Base-by-base conservation (phyloP, 2,888 invertebrate species). In the Acleris laterana region DNA sequence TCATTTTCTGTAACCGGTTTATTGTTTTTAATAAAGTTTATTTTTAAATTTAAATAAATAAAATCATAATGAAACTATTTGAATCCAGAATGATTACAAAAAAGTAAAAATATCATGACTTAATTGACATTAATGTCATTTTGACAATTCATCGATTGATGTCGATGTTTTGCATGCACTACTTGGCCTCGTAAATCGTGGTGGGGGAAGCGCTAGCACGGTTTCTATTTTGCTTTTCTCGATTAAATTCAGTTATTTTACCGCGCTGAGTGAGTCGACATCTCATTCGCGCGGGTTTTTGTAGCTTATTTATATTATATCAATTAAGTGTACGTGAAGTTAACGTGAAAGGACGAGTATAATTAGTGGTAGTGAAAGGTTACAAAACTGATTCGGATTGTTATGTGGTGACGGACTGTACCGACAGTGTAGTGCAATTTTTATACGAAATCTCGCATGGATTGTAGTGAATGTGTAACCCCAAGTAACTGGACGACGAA, bases 171-270 rank as follows among this genome's bases (percentile, higher is more conserved):
- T 75, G 74, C 75, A 71, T 87, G 75, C 81, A 82, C 92, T 90
- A 85, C 75, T 80, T 90, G 92, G 90, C 91, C 92, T 92, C 90
- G 90, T 90, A 90, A 85, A 83, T 84, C 74, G 85, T 85, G 83
- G 87, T 81, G 87, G 90, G 86, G 89, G 88, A 83, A 86, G 81
- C 82, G 81, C 85, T 83, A 83, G 87, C 86, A 86, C 89, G 87
- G 90, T 91, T 92, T 92, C 91, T 92, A 91, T 92, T 93, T 92
- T 91, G 90, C 89, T 90, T 92, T 91, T 90, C 88, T 86, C 84
- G 80, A 84, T 80, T 72, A 63, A 69, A 83, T 85, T 91, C 86
- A 92, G 90, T 92, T 88, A 84, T 82, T 87, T 84, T 87, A 83
- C 74, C 84, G 90, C 91, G 89, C 74, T 81, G 87, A 85, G 83